Percentiles rank a stretch among this genome's conserved stretches.
phyloP scores from a whole-genome alignment of 2,888 invertebrate genomes.

The Torymus texanus region DNA sequence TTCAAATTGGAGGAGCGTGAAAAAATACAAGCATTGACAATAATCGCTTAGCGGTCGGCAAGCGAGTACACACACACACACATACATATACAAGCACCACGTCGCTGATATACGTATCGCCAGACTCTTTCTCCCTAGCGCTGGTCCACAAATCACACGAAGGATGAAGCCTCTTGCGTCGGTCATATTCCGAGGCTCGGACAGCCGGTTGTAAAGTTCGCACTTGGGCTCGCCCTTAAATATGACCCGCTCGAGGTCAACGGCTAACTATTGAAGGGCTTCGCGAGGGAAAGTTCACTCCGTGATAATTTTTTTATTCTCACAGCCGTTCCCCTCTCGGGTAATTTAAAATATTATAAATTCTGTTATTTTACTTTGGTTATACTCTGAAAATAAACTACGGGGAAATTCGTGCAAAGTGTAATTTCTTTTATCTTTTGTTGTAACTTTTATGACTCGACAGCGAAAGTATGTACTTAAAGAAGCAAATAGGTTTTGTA shows the following conservation, averaged over 20 bases:
- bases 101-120: slow-evolving; percentile 6
- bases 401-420: background rate
- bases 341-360: slow-evolving; percentile 47
- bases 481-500: background rate
- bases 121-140: slow-evolving; percentile 36
- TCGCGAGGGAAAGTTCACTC: slow-evolving; percentile 13
- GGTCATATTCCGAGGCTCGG: slow-evolving; percentile 62
- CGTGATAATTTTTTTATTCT: background rate
- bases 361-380: slow-evolving; percentile 35
- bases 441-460: background rate
- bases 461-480: slow-evolving; percentile 2
- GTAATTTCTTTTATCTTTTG: background rate
- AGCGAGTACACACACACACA: background rate
- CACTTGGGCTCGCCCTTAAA: slow-evolving; percentile 60
- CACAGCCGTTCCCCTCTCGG: background rate
- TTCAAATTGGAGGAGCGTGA: slow-evolving; percentile 37
- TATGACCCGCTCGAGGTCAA: slow-evolving; percentile 55
- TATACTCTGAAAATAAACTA: slow-evolving; percentile 5
- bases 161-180: slow-evolving; percentile 64
- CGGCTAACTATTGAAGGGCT: slow-evolving; percentile 30
- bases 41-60: slow-evolving; percentile 44
- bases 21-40: slow-evolving; percentile 49
- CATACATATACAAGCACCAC: background rate
- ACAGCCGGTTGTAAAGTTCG: slow-evolving; percentile 65
- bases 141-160: slow-evolving; percentile 67